phyloP scores from a whole-genome alignment of 2,888 invertebrate species.

The Drosophila tanythrix region DNA sequence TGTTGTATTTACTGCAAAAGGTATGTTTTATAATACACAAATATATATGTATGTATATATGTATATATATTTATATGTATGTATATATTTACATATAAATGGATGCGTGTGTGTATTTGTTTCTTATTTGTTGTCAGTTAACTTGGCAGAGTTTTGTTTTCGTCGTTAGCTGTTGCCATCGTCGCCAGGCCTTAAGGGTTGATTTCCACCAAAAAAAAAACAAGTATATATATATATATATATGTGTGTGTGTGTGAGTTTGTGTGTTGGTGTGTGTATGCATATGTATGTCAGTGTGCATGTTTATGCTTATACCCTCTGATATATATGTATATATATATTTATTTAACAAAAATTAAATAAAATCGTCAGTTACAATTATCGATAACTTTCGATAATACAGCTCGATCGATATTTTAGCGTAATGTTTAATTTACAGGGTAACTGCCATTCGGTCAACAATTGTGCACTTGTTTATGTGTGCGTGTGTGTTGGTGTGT shows the following conservation, averaged over 20 bases:
- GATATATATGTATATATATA: neutral
- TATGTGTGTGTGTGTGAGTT: conserved; percentile 2
- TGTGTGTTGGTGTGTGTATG: conserved; percentile 1
- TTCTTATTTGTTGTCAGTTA: conserved; percentile 54
- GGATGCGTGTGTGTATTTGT: conserved; percentile 9
- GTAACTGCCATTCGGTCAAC: neutral
- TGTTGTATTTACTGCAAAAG: neutral
- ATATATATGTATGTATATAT: neutral
- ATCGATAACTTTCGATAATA: neutral
- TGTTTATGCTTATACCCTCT: conserved; percentile 11
- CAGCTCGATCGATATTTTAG: neutral
- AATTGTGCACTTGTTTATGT: neutral
- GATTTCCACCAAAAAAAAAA: conserved; percentile 25
- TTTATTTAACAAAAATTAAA: neutral
- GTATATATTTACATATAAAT: neutral
- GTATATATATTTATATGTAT: neutral
- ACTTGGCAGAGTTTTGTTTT: conserved; percentile 48
- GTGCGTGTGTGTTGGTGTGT: neutral
- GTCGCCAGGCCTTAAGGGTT: conserved; percentile 60
- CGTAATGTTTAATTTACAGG: neutral
- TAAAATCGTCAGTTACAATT: neutral
- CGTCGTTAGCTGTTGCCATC: conserved; percentile 59
- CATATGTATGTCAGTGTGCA: conserved; percentile 1
- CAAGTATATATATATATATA: neutral
- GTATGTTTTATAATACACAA: neutral